These are phyloP conservation scores for cattle (Bos taurus) DNA, from an alignment of 2,113 vertebrate genomes.

Conservation along the genomic window DNA sequence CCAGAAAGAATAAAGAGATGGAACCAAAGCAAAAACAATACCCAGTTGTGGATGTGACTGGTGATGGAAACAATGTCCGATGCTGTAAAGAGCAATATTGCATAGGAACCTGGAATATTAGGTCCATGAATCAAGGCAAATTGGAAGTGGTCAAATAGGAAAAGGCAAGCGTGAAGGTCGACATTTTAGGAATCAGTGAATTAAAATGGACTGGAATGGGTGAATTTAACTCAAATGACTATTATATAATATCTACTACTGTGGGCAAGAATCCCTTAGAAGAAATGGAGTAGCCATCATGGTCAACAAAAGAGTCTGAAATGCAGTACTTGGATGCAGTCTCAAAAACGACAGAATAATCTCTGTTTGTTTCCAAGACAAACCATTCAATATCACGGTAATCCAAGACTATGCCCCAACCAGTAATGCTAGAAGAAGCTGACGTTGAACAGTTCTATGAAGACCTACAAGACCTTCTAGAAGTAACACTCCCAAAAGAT, in stretches of 20 bases:
- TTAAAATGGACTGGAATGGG: not conserved
- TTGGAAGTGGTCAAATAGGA: not conserved
- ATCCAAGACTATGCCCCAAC: not conserved
- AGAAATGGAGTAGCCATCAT: not conserved
- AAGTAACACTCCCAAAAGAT: not conserved
- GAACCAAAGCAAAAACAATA: not conserved
- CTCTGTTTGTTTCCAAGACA: not conserved
- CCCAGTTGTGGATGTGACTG: not conserved
- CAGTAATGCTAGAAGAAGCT: not conserved
- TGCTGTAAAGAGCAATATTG: not conserved
- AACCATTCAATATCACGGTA: not conserved
- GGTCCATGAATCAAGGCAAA: not conserved
- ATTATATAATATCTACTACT: not conserved
- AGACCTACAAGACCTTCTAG: not conserved
- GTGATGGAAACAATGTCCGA: not conserved
- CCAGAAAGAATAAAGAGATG: not conserved
- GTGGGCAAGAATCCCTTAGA: rapidly evolving
- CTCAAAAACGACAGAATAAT: not conserved
- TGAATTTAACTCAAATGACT: not conserved
- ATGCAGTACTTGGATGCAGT: not conserved
- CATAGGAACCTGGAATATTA: not conserved
- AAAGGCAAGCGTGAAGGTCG: rapidly evolving
- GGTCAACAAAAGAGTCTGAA: not conserved
- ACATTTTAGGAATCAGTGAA: not conserved
- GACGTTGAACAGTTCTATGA: not conserved